Evolutionary conservation across 2,797 vertebrate species (phyloP), one percentile per base, ranked within the genome.

Genomic region (Microcaecilia unicolor): DNA sequence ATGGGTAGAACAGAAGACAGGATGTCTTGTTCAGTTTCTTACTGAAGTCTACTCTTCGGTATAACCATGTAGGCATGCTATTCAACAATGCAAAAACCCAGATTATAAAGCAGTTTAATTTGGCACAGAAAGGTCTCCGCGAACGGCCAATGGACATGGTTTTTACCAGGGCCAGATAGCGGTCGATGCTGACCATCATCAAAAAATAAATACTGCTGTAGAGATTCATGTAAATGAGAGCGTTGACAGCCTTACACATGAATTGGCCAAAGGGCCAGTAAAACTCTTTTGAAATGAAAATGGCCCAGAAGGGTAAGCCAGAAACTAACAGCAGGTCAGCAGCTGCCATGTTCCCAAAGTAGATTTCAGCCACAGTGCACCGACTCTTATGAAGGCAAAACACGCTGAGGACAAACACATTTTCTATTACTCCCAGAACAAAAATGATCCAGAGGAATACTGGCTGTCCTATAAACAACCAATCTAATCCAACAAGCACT

Each of bases 151-250:
- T 52, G 27, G 78, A 82, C 84, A 97, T 72, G 7, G 90, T 86
- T 55, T 86, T 86, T 18, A 88, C 91, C 11, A 98, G 67, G 1
- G 88, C 94, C 16, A 98, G 59, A 51, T 94, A 98, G 29, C 94
- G 81, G 55, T 98, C 94, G 0, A 93, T 57, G 34, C 93, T 95
- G 6, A 97, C 88, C 63, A 93, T 77, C 3, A 76, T 83, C 27
- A 95, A 77, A 48, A 96, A 90, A 36, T 82, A 79, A 44, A 92
- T 72, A 38, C 91, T 92, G 38, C 84, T 73, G 34, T 86, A 91
- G 15, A 89, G 70, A 44, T 94, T 94, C 76, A 89, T 80, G 22
- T 50, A 37, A 10, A 79, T 71, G 40, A 85, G 24, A 4, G 72
- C 22, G 37, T 70, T 88, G 39, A 92, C 46, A 3, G 74, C 26